These are phyloP conservation scores for Aphrocallistes beatrix DNA, from an alignment of 37 sponge, comb jelly and placozoan species.

Conservation along the genomic window DNA sequence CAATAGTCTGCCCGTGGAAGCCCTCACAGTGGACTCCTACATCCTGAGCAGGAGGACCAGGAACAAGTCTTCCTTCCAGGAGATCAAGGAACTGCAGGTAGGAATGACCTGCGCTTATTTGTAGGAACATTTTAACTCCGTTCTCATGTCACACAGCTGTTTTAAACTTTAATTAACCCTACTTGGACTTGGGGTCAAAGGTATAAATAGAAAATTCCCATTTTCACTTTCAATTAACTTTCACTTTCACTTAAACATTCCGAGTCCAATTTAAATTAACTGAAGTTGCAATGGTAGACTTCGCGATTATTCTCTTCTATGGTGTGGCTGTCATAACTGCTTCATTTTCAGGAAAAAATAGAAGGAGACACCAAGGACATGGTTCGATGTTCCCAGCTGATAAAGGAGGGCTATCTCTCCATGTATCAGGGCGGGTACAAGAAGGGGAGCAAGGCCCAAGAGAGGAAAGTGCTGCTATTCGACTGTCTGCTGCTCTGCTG, in stretches of 20 bases:
- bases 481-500: neutral
- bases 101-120: neutral
- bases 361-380: conserved; percentile 1
- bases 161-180: neutral
- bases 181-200: neutral
- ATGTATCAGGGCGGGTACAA: neutral
- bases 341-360: neutral
- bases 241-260: no score
- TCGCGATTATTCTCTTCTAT: no score
- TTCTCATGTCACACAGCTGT: neutral
- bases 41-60: conserved; percentile 1
- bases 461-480: neutral
- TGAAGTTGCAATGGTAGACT: no score
- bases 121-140: neutral
- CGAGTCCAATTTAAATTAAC: no score
- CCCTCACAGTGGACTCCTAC: neutral
- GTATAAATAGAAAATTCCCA: no score
- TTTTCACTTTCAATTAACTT: no score
- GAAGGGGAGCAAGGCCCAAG: neutral
- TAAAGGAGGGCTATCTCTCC: neutral
- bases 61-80: conserved; percentile 1
- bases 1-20: neutral
- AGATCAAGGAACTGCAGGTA: conserved; percentile 8
- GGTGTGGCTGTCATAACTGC: no score
- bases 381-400: neutral